These are phyloP conservation scores for Pheosia gnoma DNA, from an alignment of 2,888 invertebrate species.

Conservation along the genomic window DNA sequence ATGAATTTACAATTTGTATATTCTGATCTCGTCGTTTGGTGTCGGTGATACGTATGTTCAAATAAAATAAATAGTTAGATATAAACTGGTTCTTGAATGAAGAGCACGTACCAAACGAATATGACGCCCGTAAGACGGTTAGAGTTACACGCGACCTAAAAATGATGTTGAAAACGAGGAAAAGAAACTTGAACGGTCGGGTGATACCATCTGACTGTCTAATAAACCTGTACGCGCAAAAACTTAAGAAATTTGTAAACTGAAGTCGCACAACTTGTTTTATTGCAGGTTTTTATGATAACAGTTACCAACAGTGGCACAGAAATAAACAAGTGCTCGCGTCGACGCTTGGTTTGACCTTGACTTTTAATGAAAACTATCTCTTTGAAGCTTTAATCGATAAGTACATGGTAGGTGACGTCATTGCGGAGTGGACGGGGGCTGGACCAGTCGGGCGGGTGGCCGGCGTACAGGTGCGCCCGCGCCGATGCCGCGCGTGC, in stretches of 20 bases:
- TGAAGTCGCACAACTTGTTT: not conserved
- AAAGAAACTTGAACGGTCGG: constrained; percentile 6
- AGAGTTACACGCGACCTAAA: constrained; percentile 26
- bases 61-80: constrained; percentile 30
- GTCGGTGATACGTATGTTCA: constrained; percentile 22
- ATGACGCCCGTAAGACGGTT: constrained; percentile 12
- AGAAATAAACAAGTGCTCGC: constrained; percentile 23
- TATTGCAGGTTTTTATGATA: not conserved
- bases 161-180: constrained; percentile 9
- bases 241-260: not conserved
- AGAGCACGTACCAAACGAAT: constrained; percentile 29
- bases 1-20: constrained; percentile 35
- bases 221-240: constrained; percentile 3
- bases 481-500: constrained; percentile 23
- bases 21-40: constrained; percentile 28
- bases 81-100: constrained; percentile 43
- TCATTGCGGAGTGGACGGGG: constrained; percentile 37
- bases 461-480: constrained; percentile 56
- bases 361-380: constrained; percentile 43
- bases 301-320: constrained; percentile 7
- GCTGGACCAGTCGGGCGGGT: constrained; percentile 47
- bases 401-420: constrained; percentile 38
- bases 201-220: constrained; percentile 12
- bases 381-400: constrained; percentile 36
- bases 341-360: constrained; percentile 29